A percentile compares a stretch with the other conserved stretches of the same genome.
Evolutionary conservation across 2,888 invertebrate genomes (phyloP).

Genomic region (Lasioglossum zephyrum): DNA sequence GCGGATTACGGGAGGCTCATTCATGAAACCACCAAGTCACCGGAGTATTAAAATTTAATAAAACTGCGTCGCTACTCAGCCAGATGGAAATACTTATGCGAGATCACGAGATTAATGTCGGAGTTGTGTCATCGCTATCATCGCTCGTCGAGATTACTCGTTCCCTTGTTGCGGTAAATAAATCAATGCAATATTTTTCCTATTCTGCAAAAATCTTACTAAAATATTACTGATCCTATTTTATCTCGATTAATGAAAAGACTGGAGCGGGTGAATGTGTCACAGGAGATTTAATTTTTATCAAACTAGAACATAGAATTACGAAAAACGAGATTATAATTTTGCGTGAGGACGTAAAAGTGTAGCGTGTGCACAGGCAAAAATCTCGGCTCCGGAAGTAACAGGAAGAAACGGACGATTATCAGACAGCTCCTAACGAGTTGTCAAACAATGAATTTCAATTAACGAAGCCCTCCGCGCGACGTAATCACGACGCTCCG

Average conservation of each 20-base stretch:
- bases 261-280: not conserved
- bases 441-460: constrained; percentile 41
- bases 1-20: constrained; percentile 22
- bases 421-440: constrained; percentile 25
- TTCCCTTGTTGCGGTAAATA: not conserved
- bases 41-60: constrained; percentile 47
- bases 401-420: constrained; percentile 19
- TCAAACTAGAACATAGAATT: not conserved
- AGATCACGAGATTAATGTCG: not conserved
- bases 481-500: constrained; percentile 7
- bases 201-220: not conserved
- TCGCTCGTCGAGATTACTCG: not conserved
- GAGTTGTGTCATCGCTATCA: not conserved
- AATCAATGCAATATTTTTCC: not conserved
- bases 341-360: not conserved
- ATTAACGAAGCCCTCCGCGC: constrained; percentile 21
- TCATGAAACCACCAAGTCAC: constrained; percentile 11
- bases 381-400: not conserved
- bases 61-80: not conserved
- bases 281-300: not conserved
- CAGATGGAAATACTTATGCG: not conserved
- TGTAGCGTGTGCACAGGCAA: not conserved
- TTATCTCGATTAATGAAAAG: not conserved
- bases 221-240: not conserved
- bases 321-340: not conserved